Evolutionary conservation across 2,888 invertebrate genomes (phyloP).

Genomic region (Eristalinus sepulchralis): DNA sequence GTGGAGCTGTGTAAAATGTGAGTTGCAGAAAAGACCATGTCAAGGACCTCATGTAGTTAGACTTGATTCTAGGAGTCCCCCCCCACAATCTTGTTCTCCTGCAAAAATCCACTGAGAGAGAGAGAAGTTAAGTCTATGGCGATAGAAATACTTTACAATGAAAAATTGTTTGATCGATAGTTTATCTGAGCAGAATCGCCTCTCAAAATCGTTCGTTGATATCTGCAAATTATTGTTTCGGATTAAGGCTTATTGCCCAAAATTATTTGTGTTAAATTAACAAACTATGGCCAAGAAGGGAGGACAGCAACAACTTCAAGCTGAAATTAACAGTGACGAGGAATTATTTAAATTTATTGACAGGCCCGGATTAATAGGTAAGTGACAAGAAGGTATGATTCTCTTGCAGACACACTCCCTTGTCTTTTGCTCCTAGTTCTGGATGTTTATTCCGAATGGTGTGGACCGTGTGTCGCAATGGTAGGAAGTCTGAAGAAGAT

Average conservation of each 20-base stretch:
- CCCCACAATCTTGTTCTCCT: too few species aligned
- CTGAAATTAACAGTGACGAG: conserved; percentile 90
- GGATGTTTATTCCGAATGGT: conserved; percentile 95
- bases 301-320: conserved; percentile 88
- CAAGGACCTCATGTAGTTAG: too few species aligned
- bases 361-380: conserved; percentile 89
- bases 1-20: too few species aligned
- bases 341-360: conserved; percentile 91
- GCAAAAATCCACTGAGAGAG: not conserved
- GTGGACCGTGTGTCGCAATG: conserved; percentile 94
- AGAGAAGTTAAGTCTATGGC: not conserved
- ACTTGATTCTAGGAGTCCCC: too few species aligned
- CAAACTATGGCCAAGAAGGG: conserved; percentile 87
- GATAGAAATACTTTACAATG: not conserved
- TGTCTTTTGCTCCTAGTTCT: conserved; percentile 83
- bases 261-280: not conserved
- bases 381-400: not conserved
- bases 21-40: too few species aligned
- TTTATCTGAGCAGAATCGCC: not conserved
- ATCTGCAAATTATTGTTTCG: not conserved
- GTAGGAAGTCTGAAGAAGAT: conserved; percentile 91
- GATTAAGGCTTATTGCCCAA: not conserved
- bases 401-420: not conserved
- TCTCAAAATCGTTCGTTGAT: not conserved
- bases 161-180: conserved; percentile 46